Evolutionary conservation across 2,888 invertebrate genomes (phyloP), one percentile per base, ranked within the genome.

Genomic region (Hedya salicella): DNA sequence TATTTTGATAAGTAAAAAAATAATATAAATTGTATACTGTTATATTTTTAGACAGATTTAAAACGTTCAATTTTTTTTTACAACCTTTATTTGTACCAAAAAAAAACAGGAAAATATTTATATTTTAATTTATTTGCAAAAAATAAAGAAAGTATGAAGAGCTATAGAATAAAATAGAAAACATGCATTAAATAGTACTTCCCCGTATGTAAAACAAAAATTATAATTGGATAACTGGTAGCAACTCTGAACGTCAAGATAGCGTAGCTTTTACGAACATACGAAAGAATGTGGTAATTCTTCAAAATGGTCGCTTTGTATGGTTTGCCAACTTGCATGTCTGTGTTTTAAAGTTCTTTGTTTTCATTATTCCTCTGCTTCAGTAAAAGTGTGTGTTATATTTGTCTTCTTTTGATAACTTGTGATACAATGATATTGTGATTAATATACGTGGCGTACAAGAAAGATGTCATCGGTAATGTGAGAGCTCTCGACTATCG

Each of bases 291-390:
- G 94, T 94, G 94, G 94, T 94, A 95, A 94, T 95, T 94, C 91
- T 92, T 91, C 94, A 95, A 95, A 94, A 95, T 95, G 95, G 95
- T 95, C 93, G 94, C 94, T 94, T 91, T 91, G 93, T 92, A 91
- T 91, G 92, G 93, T 93, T 93, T 93, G 93, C 93, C 93, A 93
- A 93, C 92, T 93, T 93, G 92, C 90, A 90, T 89, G 90, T 91
- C 91, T 88, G 89, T 89, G 89, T 88, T 90, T 87, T 85, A 83
- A 79, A 88, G 87, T 91, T 87, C 92, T 92, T 92, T 92, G 91
- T 92, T 92, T 88, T 91, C 88, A 71, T 88, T 84, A 80, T 86
- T 84, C 76, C 71, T 78, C 78, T 72, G 71, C 72, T 77, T 74
- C 79, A 72, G 74, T 70, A 77, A 79, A 81, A 81, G 76, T 76